Percentiles rank a stretch among this genome's conserved stretches.
phyloP scores from a whole-genome alignment of 2,888 invertebrate genomes.

The Hirtodrosophila histrioides region DNA sequence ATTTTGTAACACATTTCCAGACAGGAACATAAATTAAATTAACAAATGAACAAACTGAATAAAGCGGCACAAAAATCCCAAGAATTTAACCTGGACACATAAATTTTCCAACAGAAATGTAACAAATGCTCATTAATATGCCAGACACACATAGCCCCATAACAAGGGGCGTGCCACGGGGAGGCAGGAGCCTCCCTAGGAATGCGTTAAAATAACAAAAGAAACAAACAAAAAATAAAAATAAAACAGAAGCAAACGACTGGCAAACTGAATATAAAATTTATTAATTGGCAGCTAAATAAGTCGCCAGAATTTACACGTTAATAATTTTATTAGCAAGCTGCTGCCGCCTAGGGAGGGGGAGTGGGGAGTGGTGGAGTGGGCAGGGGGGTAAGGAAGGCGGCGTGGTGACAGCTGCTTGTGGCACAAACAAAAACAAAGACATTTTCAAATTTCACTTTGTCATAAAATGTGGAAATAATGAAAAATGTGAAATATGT shows the following conservation, averaged over 20 bases:
- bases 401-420: constrained; percentile 46
- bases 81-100: constrained; percentile 77
- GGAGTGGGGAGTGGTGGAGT: constrained; percentile 2
- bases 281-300: constrained; percentile 81
- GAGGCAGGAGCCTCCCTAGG: constrained; percentile 7
- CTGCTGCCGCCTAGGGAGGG: constrained; percentile 24
- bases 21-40: constrained; percentile 68
- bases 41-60: constrained; percentile 68
- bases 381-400: neutral
- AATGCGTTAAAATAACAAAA: constrained; percentile 35
- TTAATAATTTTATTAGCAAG: constrained; percentile 77
- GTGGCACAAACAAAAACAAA: constrained; percentile 35
- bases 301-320: constrained; percentile 79
- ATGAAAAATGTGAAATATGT: constrained; percentile 65
- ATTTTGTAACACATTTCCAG: constrained; percentile 43
- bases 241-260: constrained; percentile 6
- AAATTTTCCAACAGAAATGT: constrained; percentile 61
- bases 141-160: constrained; percentile 59
- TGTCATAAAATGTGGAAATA: constrained; percentile 71
- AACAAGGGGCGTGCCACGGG: constrained; percentile 1
- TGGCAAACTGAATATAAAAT: constrained; percentile 61
- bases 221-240: constrained; percentile 25
- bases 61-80: constrained; percentile 55
- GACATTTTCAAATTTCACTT: constrained; percentile 72
- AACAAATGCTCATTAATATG: constrained; percentile 80